A percentile compares a stretch with the other conserved stretches of the same genome.
Conservation (phyloP, 2,888 invertebrate species). For the Apodemia hepburni region DNA sequence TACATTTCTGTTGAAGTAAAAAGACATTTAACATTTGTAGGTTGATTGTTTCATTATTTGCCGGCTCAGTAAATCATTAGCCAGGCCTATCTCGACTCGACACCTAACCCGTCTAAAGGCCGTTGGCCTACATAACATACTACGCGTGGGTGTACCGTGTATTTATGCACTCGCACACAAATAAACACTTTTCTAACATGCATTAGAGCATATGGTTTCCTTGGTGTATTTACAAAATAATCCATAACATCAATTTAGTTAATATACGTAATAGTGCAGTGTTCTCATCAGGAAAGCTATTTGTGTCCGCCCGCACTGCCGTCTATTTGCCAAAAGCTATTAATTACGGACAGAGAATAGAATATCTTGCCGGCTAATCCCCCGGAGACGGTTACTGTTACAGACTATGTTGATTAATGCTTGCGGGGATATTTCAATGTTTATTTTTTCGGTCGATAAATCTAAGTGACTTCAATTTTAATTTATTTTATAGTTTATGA, state of each 20-base stretch:
- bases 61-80: constrained; percentile 17
- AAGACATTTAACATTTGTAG: constrained; percentile 13
- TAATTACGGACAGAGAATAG: constrained; percentile 74
- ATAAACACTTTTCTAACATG: constrained; percentile 9
- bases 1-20: constrained; percentile 8
- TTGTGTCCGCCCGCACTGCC: constrained; percentile 53
- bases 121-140: constrained; percentile 16
- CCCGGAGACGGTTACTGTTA: constrained; percentile 73
- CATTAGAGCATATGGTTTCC: constrained; percentile 46
- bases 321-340: constrained; percentile 77
- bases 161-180: constrained; percentile 16
- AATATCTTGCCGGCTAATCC: constrained; percentile 74
- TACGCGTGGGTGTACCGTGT: constrained; percentile 16
- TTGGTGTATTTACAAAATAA: constrained; percentile 60
- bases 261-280: constrained; percentile 30
- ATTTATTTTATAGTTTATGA: background rate
- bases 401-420: constrained; percentile 76
- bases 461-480: constrained; percentile 5
- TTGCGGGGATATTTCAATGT: constrained; percentile 60
- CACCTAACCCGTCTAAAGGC: constrained; percentile 20
- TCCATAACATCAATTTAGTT: constrained; percentile 60
- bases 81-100: constrained; percentile 18
- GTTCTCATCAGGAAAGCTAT: constrained; percentile 56
- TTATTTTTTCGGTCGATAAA: constrained; percentile 37
- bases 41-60: constrained; percentile 31